Evolutionary conservation across 92 coral and sea anemone genomes (phyloP), one percentile per base, ranked within the genome.

Genomic region (Desmophyllum pertusum): DNA sequence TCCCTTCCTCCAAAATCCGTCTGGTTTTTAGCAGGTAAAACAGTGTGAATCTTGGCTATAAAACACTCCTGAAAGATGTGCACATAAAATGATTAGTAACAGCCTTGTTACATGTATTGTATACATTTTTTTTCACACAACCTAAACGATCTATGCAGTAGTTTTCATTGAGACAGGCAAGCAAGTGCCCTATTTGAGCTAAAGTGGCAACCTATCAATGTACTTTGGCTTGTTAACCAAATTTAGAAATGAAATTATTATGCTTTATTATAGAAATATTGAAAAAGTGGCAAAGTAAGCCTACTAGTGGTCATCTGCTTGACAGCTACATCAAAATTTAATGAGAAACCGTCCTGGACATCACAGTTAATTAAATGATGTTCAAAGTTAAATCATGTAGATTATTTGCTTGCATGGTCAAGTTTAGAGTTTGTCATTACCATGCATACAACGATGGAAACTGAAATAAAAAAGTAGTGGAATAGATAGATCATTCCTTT

Each of bases 1-100:
- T 84, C 77, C 94, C 99, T n/a, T n/a, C n/a, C n/a, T n/a, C 99
- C 99, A 97, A 84, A 97, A 97, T 74, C 98, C 99, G 81, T 97
- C 99, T 57, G 99, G 98, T 78, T 92, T n/a, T 92, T 2, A 97
- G 91, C n/a, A 97, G 93, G 79, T 91, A 89, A n/a, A 9, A 97
- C 99, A 64, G 97, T 87, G 78, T 97, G 97, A n/a, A 97, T 89
- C 80, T 89, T 93, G 21, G 92, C 92, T 36, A 93, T 93, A 79
- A 97, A 97, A 73, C 98, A 97, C 91, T 97, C 99, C 99, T 97
- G 83, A 69, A 52, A 73, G 40, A 43, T 37, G 13, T 6, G 17
- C 23, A 72, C 11, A 70, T 11, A 36, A 33, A 25, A n/a, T 13
- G 5, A 6, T 29, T 7, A 52, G 30, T 17, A 6, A 19, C 46